Conservation (phyloP, 2,113 vertebrate genomes). For the Pollachius pollachius region DNA sequence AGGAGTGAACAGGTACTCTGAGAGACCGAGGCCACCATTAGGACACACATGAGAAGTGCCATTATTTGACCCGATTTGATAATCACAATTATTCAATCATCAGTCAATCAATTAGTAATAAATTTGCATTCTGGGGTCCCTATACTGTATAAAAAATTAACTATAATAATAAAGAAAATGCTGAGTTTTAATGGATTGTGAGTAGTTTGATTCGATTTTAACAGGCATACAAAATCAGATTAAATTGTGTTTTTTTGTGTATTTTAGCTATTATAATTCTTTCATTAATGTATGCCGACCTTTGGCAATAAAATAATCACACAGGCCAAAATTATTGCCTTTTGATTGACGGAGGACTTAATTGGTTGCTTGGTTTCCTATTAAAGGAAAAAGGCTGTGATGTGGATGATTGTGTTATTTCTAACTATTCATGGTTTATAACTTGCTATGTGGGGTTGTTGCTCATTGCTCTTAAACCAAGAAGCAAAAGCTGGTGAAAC, state of each 20-base stretch:
- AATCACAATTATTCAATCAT: neutral
- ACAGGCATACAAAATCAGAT: no score
- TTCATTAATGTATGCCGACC: no score
- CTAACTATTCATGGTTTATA: no score
- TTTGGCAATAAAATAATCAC: no score
- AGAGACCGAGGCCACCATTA: neutral
- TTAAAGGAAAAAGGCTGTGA: slow-evolving; percentile 26
- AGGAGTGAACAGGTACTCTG: slow-evolving; percentile 89
- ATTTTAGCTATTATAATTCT: no score
- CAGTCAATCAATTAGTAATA: neutral
- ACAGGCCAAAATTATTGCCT: no score
- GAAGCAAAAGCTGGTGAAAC: slow-evolving; percentile 97
- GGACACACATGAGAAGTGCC: neutral
- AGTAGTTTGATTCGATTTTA: no score
- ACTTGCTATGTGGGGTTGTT: slow-evolving; percentile 5
- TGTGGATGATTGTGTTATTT: neutral
- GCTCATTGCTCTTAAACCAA: slow-evolving; percentile 69
- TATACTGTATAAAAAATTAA: no score
- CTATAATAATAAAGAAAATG: no score
- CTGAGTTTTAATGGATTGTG: no score
- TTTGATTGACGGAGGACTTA: no score
- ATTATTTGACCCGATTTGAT: neutral
- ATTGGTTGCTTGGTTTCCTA: slow-evolving; percentile 11
- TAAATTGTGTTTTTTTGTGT: no score
- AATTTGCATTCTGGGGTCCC: neutral